Evolutionary conservation across 2,113 vertebrate species (phyloP).

Genomic region (Campylorhamphus procurvoides): DNA sequence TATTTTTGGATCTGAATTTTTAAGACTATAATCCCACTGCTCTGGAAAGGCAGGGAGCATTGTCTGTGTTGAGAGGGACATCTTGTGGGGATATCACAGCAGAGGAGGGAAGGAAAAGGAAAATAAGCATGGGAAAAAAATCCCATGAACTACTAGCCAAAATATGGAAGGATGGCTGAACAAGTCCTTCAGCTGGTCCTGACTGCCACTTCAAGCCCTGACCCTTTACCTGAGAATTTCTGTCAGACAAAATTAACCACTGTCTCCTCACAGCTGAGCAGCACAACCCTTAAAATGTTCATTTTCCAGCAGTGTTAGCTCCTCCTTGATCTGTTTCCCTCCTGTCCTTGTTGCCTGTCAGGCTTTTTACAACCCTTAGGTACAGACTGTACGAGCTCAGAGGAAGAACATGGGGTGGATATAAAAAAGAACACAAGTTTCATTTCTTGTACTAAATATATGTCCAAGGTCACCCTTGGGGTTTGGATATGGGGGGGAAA

Average conservation of each 20-base stretch:
- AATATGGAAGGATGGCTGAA: neutral
- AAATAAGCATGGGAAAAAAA: neutral
- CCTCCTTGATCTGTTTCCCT: neutral
- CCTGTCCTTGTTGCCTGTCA: neutral
- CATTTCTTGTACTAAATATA: neutral
- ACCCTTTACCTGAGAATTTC: neutral
- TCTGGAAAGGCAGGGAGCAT: neutral
- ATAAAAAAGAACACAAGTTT: neutral
- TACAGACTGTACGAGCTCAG: neutral
- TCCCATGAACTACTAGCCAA: neutral
- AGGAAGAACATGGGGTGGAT: rapidly evolving
- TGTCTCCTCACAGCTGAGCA: neutral
- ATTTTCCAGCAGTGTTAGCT: neutral
- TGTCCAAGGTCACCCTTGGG: neutral
- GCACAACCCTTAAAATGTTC: neutral
- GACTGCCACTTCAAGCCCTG: neutral
- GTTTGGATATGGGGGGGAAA: neutral
- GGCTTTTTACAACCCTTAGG: neutral
- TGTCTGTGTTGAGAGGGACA: slow-evolving; percentile 27
- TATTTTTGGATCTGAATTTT: neutral
- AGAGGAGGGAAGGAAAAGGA: neutral
- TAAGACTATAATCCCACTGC: neutral
- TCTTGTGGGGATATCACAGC: slow-evolving; percentile 50
- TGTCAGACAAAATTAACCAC: neutral
- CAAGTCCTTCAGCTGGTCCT: neutral